phyloP scores from a whole-genome alignment of 92 coral and sea anemone species.

The Hydrozoanthus gracilis region DNA sequence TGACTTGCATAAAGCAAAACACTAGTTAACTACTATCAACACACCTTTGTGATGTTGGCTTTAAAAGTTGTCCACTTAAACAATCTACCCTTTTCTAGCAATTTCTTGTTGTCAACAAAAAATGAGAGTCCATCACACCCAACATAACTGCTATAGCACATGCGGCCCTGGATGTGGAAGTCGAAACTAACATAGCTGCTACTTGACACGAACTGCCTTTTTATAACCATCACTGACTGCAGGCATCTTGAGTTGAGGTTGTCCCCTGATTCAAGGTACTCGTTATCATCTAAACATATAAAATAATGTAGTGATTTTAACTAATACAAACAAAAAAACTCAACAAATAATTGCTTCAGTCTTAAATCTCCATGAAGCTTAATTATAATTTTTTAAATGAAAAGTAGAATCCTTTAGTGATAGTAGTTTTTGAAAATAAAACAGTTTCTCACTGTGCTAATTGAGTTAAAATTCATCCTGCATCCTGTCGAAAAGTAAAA shows the following conservation, averaged over 20 bases:
- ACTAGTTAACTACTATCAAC: not conserved
- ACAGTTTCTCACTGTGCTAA: too few species aligned
- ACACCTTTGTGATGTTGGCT: constrained; percentile 63
- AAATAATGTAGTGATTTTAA: not conserved
- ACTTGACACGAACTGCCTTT: constrained; percentile 65
- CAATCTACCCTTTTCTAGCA: constrained; percentile 50
- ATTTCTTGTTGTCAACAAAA: constrained; percentile 59
- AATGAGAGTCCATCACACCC: constrained; percentile 89
- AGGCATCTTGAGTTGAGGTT: constrained; percentile 69
- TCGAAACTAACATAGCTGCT: constrained; percentile 66
- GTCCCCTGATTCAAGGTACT: constrained; percentile 81
- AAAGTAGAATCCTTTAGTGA: too few species aligned
- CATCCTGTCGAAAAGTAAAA: too few species aligned
- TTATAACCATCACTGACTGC: constrained; percentile 61
- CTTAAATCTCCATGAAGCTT: too few species aligned
- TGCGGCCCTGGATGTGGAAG: constrained; percentile 76
- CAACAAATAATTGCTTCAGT: too few species aligned
- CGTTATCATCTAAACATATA: constrained; percentile 58
- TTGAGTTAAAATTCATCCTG: too few species aligned
- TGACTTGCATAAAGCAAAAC: not conserved
- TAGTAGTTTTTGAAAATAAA: too few species aligned
- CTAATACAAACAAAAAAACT: too few species aligned
- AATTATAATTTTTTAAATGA: too few species aligned
- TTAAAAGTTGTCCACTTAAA: constrained; percentile 63
- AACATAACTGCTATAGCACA: constrained; percentile 58